Evolutionary conservation across 2,113 vertebrate species (phyloP), one percentile per base, ranked within the genome.

Genomic region (Thamnophis sirtalis): DNA sequence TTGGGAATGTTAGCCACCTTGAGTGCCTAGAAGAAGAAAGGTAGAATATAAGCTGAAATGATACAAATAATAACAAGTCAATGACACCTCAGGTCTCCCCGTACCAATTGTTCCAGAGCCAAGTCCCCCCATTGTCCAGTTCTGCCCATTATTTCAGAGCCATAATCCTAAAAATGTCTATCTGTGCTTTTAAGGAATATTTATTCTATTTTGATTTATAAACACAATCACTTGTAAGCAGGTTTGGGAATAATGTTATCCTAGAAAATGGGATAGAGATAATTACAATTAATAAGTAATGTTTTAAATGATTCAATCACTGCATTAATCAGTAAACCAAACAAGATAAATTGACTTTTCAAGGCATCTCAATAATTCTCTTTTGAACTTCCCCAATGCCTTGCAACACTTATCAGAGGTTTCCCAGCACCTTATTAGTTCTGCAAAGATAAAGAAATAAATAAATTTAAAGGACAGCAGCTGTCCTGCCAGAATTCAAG

Each of bases 401-500:
- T 80, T 80, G 73, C 15, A 6, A 80, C 73, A 43, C 33, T 43
- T 80, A 80, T 80, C 73, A 8, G 17, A 38, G 7, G 33, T 80
- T 73, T 38, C 33, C 68, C 33, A 80, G 73, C 7, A 38, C 15
- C 73, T 43, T 80, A 38, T 80, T 43, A 80, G 33, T 43, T 80
- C 73, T 80, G 33, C 33, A 80, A 80, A 80, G 73, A 80, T 80
- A 80, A 80, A 80, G n/a, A 38, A 80, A 80, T 38, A 38, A 38
- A 80, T 80, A 80, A 9, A 80, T 80, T 80, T 80, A 43, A 43
- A 80, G 73, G 73, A 38, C 7, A 80, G 73, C 33, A 80, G 33
- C 15, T 80, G 3, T 38, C 73, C n/a, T 73, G 51, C 15, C 49
- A 63, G 19, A 55, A 50, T 15, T 0, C 0, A 0, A 55, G 84